These are phyloP conservation scores for Madoqua kirkii DNA, from an alignment of 2,113 vertebrate genomes.

Conservation along the genomic window DNA sequence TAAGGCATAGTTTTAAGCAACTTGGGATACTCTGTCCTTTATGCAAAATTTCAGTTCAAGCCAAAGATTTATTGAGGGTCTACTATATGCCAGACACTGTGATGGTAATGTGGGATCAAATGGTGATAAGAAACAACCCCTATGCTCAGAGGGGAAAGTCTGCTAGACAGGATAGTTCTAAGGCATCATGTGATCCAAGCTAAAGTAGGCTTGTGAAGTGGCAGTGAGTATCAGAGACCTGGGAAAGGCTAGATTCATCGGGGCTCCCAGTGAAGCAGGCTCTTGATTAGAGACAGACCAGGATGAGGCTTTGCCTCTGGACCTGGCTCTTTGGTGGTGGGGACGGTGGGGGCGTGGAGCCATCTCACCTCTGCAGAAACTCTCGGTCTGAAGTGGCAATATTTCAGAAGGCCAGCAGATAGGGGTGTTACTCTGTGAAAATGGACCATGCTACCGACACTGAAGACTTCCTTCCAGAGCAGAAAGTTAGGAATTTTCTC, in stretches of 20 bases:
- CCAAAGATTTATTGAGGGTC: background rate
- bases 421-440: background rate
- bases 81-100: background rate
- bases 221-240: background rate
- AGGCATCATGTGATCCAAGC: background rate
- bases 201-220: background rate
- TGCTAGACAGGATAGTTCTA: background rate
- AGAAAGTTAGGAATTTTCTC: background rate
- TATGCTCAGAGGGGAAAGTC: background rate
- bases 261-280: background rate
- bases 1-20: background rate
- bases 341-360: background rate
- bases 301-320: background rate
- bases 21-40: background rate
- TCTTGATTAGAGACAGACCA: background rate
- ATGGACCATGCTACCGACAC: background rate
- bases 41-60: background rate
- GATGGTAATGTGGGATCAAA: background rate
- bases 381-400: background rate
- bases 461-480: background rate
- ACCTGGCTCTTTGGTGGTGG: background rate
- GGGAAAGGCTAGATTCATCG: background rate
- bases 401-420: background rate
- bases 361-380: background rate
- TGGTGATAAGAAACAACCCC: background rate